phyloP scores from a whole-genome alignment of 2,113 vertebrate species.

The Hemiprocne comata region DNA sequence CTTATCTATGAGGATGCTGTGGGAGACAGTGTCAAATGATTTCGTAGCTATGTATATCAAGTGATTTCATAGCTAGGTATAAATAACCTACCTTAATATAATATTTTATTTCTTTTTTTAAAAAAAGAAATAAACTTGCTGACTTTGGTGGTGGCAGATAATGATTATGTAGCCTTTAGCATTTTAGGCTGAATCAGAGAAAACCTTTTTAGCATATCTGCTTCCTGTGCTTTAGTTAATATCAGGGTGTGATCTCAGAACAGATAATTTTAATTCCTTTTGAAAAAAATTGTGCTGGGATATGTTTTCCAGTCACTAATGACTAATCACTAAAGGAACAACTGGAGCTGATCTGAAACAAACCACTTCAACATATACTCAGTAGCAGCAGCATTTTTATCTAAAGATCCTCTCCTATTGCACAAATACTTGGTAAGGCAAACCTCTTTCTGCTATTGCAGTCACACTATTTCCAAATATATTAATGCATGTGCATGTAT shows the following conservation, averaged over 20 bases:
- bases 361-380: fast-evolving
- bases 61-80: not conserved
- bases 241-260: not conserved
- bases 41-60: too few species aligned
- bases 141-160: not conserved
- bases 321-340: not conserved
- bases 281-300: not conserved
- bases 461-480: not conserved
- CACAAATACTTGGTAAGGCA: not conserved
- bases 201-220: not conserved
- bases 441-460: not conserved
- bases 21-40: too few species aligned
- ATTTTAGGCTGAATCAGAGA: not conserved
- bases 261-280: not conserved
- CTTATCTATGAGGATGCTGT: too few species aligned
- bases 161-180: not conserved
- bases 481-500: not conserved
- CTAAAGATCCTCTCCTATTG: not conserved
- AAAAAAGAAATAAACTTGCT: not conserved
- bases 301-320: not conserved
- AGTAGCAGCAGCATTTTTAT: not conserved
- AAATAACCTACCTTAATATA: not conserved
- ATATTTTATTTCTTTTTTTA: not conserved
- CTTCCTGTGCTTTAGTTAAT: not conserved
- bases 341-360: not conserved